Conservation (phyloP, 2,888 invertebrate genomes). For the Dione juno region DNA sequence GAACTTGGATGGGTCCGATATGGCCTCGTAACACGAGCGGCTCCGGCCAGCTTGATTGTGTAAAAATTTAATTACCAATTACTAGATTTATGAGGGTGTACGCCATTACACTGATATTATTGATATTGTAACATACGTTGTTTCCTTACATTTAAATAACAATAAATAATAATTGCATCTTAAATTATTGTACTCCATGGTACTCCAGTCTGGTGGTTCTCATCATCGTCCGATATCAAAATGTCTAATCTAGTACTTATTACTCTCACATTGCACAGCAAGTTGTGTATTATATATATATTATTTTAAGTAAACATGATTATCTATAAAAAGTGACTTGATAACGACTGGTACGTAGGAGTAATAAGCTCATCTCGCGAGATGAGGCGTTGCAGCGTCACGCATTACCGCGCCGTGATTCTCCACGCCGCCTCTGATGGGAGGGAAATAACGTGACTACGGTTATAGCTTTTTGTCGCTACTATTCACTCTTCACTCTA, state of each 20-base stretch:
- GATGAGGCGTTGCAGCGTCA: conserved; percentile 11
- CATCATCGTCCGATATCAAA: too few relatives aligned
- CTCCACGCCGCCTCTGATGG: conserved; percentile 3
- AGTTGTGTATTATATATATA: too few relatives aligned
- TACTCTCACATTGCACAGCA: too few relatives aligned
- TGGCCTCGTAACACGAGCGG: conserved; percentile 1
- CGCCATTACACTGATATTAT: not conserved
- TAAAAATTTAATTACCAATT: conserved; percentile 14
- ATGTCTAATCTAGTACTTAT: too few relatives aligned
- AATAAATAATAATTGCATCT: too few relatives aligned
- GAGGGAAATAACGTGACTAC: conserved; percentile 9
- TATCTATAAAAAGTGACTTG: not conserved
- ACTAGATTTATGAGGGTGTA: not conserved
- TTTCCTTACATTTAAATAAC: too few relatives aligned
- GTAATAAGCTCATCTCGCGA: conserved; percentile 2
- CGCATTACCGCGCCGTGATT: conserved; percentile 6
- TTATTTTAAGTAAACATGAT: not conserved
- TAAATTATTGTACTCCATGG: too few relatives aligned
- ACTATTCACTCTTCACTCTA: not conserved
- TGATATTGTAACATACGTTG: too few relatives aligned
- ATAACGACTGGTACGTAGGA: not conserved
- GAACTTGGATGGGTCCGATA: not conserved
- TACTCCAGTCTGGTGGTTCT: too few relatives aligned
- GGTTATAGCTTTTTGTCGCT: conserved; percentile 25
- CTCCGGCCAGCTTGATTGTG: not conserved